These are phyloP conservation scores for Carassius gibelio DNA, from an alignment of 2,113 vertebrate species.

Conservation along the genomic window DNA sequence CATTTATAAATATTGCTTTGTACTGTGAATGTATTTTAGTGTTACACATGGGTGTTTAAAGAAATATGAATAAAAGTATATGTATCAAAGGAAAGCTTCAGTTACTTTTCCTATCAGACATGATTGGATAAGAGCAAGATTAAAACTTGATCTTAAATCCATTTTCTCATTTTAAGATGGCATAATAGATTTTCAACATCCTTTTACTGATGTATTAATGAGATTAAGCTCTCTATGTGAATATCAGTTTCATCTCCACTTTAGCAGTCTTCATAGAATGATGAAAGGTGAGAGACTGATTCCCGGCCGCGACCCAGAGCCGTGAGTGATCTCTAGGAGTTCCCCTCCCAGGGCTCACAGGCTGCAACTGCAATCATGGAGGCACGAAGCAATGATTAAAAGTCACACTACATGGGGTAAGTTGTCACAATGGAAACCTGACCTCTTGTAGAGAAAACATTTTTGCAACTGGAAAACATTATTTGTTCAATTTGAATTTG, in stretches of 20 bases:
- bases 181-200: background rate
- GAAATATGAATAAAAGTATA: background rate
- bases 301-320: background rate
- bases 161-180: background rate
- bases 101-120: no score
- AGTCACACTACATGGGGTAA: no score
- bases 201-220: background rate
- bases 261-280: background rate
- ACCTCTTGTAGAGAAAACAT: no score
- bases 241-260: background rate
- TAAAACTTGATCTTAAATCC: background rate
- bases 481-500: no score
- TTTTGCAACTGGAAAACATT: no score
- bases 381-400: no score
- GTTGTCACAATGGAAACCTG: no score
- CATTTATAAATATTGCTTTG: background rate
- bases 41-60: constrained; percentile 13
- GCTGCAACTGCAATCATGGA: no score
- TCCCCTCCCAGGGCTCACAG: no score
- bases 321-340: no score
- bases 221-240: background rate
- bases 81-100: no score
- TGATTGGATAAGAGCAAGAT: constrained; percentile 31
- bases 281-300: background rate
- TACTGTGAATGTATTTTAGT: background rate